Base-by-base conservation (phyloP, 1,140 invertebrate species). In the Fopius arisanus region DNA sequence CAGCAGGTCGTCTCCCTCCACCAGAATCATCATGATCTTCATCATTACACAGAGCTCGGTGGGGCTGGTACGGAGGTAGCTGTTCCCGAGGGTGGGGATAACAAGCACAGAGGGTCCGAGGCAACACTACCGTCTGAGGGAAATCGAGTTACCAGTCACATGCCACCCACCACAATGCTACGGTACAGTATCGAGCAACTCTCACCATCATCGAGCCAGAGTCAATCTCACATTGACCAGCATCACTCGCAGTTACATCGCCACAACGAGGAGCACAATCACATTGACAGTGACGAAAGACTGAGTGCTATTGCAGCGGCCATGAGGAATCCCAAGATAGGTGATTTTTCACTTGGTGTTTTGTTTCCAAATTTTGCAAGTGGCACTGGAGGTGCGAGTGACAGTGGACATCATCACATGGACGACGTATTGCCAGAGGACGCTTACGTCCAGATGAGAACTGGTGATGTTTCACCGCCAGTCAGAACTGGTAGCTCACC, bases 131-230 rank as follows among this genome's bases (percentile, higher is more conserved):
- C 78, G 51, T 37, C 77, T 74, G 81, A 83, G 72, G 81, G 80
- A 81, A 82, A 81, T 74, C 82, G 82, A 67, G 70, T 67, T 69
- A 76, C 16, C 81, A 87, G 82, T 87, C 83, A 87, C 80, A 84
- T 86, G 83, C 82, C 80, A 83, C 84, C 84, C 78, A 83, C 81
- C 43, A 86, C 83, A 78, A 88, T 88, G 86, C 82, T 85, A 76
- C 85, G 84, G 72, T 88, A 86, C 81, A 78, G 75, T 33, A 81
- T 72, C 23, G 85, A 85, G 67, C 77, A 81, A 75, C 83, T 87
- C 79, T 84, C 84, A n/a, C 71, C 84, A 54, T 70, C 81, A n/a
- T 77, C 75, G 51, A 75, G 78, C 28, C 80, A 82, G 26, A 82
- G 82, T 2, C 78, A 81, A 26, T n/a, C 26, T 29, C 62, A 31